These are phyloP conservation scores for Cirrhinus mrigala DNA, from an alignment of 2,797 vertebrate genomes.

Conservation along the genomic window DNA sequence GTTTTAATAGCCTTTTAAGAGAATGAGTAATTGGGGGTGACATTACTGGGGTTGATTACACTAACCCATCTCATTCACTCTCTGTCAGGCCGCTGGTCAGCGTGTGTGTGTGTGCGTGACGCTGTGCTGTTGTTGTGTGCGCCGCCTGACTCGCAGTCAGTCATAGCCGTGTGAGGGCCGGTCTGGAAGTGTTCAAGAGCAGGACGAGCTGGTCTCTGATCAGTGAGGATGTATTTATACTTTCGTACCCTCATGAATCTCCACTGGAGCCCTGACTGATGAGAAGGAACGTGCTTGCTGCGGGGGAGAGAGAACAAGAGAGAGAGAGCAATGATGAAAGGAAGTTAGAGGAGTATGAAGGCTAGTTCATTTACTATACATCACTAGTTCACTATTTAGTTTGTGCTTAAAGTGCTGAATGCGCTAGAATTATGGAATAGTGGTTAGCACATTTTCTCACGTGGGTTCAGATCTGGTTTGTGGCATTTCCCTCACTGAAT, in stretches of 20 bases:
- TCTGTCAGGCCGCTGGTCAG: conserved; percentile 56
- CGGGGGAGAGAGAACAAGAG: conserved; percentile 28
- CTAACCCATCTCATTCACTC: conserved; percentile 74
- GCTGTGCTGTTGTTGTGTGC: conserved; percentile 43
- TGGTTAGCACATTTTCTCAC: not conserved
- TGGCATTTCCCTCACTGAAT: not conserved
- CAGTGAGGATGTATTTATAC: not conserved
- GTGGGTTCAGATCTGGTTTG: conserved; percentile 10
- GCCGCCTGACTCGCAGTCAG: conserved; percentile 17
- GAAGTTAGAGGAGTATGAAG: conserved; percentile 3
- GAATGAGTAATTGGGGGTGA: conserved; percentile 85
- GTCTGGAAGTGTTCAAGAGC: not conserved
- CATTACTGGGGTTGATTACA: conserved; percentile 78
- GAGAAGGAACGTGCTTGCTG: conserved; percentile 18
- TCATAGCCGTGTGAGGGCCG: not conserved
- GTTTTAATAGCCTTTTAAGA: conserved; percentile 86
- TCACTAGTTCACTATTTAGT: not conserved
- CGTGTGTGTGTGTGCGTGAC: conserved; percentile 35
- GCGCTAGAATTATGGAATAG: not conserved
- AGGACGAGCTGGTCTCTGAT: conserved; percentile 26
- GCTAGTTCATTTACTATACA: conserved; percentile 22
- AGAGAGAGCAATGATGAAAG: conserved; percentile 20
- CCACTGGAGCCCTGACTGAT: conserved; percentile 39
- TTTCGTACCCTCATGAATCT: conserved; percentile 5
- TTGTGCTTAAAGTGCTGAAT: conserved; percentile 20